Evolutionary conservation across 2,113 vertebrate species (phyloP), one percentile per base, ranked within the genome.

Genomic region (Eonycteris spelaea): DNA sequence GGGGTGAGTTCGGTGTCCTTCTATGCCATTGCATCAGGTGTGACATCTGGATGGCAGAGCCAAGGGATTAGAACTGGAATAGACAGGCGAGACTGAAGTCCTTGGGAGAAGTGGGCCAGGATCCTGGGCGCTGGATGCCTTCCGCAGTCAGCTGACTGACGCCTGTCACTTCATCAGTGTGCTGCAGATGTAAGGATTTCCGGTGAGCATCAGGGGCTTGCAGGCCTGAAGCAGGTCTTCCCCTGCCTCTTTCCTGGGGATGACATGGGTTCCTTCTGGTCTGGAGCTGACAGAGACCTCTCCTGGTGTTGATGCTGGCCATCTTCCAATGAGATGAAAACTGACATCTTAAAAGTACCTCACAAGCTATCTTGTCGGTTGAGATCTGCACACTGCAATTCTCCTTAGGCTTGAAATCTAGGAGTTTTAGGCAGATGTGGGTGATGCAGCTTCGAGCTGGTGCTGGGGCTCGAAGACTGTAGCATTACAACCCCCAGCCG

Each of bases 381-480:
- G 83, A 61, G 79, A n/a, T 71, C 53, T 90, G 79, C 3, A 24
- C 63, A 80, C 57, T n/a, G 57, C 2, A 33, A 48, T 35, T 5
- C n/a, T 57, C 15, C 55, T 22, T 28, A 55, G 22, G 13, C 86
- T 73, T 26, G 48, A 40, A 63, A 73, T 95, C 73, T 61, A 6
- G 13, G 28, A 0, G 33, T 38, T 73, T 94, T 78, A 51, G 88
- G 90, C 45, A 57, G 19, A 26, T 30, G 1, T 13, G 77, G 53
- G 30, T 92, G 80, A 26, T 84, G 11, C 1, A 9, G 1, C 78
- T 73, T 13, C 2, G 75, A 83, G 67, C 0, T 82, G 89, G 30
- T 63, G 45, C 26, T 74, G 95, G 71, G 96, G 12, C 70, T 28
- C 89, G 55, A 94, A 96, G 96, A 82, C 33, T 61, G 26, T 1